Evolutionary conservation across 1,140 invertebrate species (phyloP), one percentile per base, ranked within the genome.

Genomic region (Orius insidiosus): DNA sequence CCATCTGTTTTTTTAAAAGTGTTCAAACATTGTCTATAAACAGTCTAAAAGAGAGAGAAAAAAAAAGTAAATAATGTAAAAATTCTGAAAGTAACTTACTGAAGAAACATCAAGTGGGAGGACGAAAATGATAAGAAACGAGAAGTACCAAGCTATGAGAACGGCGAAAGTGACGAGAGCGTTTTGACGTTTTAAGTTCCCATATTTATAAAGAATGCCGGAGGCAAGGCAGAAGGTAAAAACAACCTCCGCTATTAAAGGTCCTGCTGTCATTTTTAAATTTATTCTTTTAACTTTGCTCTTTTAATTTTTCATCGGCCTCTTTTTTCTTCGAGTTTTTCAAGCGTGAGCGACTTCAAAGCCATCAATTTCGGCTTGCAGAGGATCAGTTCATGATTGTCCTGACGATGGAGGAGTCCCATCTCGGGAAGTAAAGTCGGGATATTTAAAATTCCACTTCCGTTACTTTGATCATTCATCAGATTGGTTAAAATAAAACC

Each of bases 91-190:
- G 7, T 38, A 15, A 52, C 51, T 33, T 24, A 43, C 39, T 53
- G 85, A 85, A 33, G 93, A 89, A 15, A 98, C 85, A 74, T 98
- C 95, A 54, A 98, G 60, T 5, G 95, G 95, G 47, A 99, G 73
- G 41, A 96, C 80, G 60, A 98, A 96, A 57, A 98, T 88, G 58
- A 98, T 98, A 52, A 98, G 72, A 62, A 98, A 85, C 11, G 94
- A 97, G 65, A 98, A 98, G 61, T 92, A 96, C 95, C 95, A 99
- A 49, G 94, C 88, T 50, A 93, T 78, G 35, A 98, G 71, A 19
- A 97, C 93, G 31, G 88, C 81, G 7, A 93, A 58, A 9, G 92
- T 96, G 5, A 98, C 92, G 52, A 95, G 67, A 51, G 89, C 74
- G 63, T 94, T 85, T 61, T 98, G 92, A 55, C 82, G 76, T 60